A percentile compares a stretch with the other conserved stretches of the same genome.
Conservation (phyloP, 2,113 vertebrate genomes). For the Bubo scandiacus region DNA sequence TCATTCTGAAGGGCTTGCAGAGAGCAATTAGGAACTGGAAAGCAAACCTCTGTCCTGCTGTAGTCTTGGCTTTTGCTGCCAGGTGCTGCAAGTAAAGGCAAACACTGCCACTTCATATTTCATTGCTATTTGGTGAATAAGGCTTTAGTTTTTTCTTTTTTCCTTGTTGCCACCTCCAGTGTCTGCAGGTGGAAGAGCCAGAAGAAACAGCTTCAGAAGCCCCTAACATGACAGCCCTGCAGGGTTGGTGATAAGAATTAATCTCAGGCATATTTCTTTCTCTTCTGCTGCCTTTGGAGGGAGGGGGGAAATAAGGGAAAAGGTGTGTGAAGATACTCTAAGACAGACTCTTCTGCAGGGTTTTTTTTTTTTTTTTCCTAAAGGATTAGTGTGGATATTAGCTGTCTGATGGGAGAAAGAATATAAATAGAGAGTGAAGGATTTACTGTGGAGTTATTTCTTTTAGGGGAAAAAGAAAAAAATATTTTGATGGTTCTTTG, state of each 20-base stretch:
- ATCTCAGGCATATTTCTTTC: background rate
- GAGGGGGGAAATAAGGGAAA: background rate
- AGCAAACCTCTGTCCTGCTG: background rate
- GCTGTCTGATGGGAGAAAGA: background rate
- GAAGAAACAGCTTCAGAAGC: background rate
- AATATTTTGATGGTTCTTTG: background rate
- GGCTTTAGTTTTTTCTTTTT: background rate
- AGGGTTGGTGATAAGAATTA: conserved; percentile 1
- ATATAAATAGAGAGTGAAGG: background rate
- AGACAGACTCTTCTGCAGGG: background rate
- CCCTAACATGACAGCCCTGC: background rate
- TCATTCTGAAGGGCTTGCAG: background rate
- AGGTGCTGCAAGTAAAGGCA: background rate
- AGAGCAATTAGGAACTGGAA: background rate
- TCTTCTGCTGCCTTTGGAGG: background rate
- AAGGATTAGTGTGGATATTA: background rate
- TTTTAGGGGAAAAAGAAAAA: background rate
- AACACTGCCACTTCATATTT: background rate
- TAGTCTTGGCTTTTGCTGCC: background rate
- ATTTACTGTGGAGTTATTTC: background rate
- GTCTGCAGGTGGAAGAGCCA: background rate
- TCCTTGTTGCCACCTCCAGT: background rate
- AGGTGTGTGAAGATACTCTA: background rate
- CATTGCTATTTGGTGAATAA: background rate
- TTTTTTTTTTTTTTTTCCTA: background rate